Percentiles rank a stretch among this genome's conserved stretches.
Evolutionary conservation across 2,888 invertebrate genomes (phyloP).

Genomic region (Laspeyria flexula): DNA sequence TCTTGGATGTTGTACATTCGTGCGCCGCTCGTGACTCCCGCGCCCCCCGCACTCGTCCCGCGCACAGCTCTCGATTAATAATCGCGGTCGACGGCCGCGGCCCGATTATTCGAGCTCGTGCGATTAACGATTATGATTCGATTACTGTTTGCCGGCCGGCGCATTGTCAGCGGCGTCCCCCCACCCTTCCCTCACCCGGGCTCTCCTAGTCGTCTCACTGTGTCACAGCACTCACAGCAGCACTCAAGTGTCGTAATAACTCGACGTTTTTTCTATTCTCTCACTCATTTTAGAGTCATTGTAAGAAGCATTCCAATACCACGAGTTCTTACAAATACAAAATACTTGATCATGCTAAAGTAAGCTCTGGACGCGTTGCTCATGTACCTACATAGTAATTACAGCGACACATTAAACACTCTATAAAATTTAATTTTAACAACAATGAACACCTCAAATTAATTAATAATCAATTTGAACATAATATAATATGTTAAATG

Average conservation of each 20-base stretch:
- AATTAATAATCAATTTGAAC: too few species aligned
- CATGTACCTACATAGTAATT: too few species aligned
- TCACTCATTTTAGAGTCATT: not conserved
- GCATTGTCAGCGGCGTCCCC: constrained; percentile 32
- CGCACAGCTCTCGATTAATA: constrained; percentile 47
- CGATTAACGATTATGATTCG: constrained; percentile 68
- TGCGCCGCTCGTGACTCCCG: constrained; percentile 69
- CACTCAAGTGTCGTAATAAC: not conserved
- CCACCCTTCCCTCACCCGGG: not conserved
- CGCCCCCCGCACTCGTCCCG: constrained; percentile 37
- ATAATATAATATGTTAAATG: too few species aligned
- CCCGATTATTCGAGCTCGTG: constrained; percentile 60
- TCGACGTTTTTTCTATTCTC: not conserved
- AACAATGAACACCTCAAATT: too few species aligned
- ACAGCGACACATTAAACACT: too few species aligned
- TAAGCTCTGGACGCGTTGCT: too few species aligned
- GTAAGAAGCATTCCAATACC: too few species aligned
- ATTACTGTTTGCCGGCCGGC: constrained; percentile 51
- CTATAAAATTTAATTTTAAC: too few species aligned
- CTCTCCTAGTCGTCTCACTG: not conserved
- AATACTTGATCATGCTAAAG: too few species aligned
- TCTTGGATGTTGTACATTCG: constrained; percentile 74
- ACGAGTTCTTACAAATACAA: too few species aligned
- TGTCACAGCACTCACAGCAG: not conserved
- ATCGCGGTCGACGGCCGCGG: constrained; percentile 56